These are phyloP conservation scores for Mesoligia furuncula DNA, from an alignment of 2,888 invertebrate species.

Conservation along the genomic window DNA sequence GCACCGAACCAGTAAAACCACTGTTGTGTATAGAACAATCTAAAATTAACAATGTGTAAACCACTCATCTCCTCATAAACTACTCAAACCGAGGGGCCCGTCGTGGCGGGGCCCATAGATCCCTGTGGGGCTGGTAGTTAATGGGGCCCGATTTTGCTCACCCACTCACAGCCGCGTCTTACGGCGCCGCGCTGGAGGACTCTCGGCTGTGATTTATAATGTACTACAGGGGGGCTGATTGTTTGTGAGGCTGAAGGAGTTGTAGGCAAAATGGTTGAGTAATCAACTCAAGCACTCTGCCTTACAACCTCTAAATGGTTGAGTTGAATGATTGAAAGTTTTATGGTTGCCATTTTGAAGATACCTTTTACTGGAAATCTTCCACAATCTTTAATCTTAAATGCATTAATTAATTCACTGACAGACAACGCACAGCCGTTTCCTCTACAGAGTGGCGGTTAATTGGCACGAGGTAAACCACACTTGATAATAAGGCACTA, in stretches of 20 bases:
- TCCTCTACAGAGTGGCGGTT: background rate
- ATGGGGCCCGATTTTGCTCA: conserved; percentile 23
- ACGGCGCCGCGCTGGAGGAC: conserved; percentile 17
- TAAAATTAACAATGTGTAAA: conserved; percentile 33
- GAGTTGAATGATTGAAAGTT: background rate
- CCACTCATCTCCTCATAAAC: conserved; percentile 21
- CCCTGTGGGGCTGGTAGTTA: conserved; percentile 26
- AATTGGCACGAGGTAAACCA: no score
- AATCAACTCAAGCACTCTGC: background rate
- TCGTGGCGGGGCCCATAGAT: background rate
- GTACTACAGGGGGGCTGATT: conserved; percentile 16
- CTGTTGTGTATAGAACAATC: conserved; percentile 2
- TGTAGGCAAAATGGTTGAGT: conserved; percentile 4
- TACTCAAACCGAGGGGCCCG: conserved; percentile 6
- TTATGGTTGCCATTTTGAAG: background rate
- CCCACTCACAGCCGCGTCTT: conserved; percentile 21
- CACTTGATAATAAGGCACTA: no score
- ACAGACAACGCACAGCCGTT: background rate
- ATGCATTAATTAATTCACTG: background rate
- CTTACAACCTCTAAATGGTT: conserved; percentile 8
- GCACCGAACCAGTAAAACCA: background rate
- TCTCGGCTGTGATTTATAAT: conserved; percentile 34
- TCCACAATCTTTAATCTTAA: background rate
- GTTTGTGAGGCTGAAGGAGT: conserved; percentile 18
- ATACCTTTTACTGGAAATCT: background rate